Evolutionary conservation across 2,888 invertebrate genomes (phyloP).

Genomic region (Danaus chrysippus): DNA sequence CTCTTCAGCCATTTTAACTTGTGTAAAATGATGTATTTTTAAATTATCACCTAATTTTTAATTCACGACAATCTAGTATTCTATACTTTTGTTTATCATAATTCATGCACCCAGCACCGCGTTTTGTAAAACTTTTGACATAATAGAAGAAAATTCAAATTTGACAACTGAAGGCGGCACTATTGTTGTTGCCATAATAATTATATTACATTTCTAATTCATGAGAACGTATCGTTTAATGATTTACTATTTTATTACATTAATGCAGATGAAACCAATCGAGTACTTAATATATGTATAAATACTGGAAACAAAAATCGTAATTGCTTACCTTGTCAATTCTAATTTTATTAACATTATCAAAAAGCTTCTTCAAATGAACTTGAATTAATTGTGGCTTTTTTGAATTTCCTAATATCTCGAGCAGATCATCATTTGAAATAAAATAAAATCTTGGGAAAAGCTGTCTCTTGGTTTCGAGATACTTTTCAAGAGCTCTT

Average conservation of each 20-base stretch:
- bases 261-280: neutral
- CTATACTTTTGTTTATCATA: too few species aligned
- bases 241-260: too few species aligned
- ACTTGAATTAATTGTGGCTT: constrained; percentile 90
- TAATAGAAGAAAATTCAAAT: too few species aligned
- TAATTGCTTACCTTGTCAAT: constrained; percentile 79
- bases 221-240: too few species aligned
- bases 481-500: constrained; percentile 89
- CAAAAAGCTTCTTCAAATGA: constrained; percentile 93
- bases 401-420: constrained; percentile 92
- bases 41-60: too few species aligned
- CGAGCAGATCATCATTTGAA: constrained; percentile 84
- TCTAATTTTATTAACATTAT: constrained; percentile 87
- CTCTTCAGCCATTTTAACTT: constrained; percentile 31
- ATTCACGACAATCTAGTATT: too few species aligned
- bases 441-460: constrained; percentile 88
- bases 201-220: too few species aligned
- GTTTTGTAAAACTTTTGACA: too few species aligned
- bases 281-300: neutral
- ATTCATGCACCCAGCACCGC: too few species aligned
- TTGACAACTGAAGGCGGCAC: too few species aligned
- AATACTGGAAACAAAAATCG: neutral
- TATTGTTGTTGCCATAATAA: too few species aligned
- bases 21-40: neutral
- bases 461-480: constrained; percentile 92